Evolutionary conservation across 2,888 invertebrate species (phyloP).

Genomic region (Pachydiplax longipennis): DNA sequence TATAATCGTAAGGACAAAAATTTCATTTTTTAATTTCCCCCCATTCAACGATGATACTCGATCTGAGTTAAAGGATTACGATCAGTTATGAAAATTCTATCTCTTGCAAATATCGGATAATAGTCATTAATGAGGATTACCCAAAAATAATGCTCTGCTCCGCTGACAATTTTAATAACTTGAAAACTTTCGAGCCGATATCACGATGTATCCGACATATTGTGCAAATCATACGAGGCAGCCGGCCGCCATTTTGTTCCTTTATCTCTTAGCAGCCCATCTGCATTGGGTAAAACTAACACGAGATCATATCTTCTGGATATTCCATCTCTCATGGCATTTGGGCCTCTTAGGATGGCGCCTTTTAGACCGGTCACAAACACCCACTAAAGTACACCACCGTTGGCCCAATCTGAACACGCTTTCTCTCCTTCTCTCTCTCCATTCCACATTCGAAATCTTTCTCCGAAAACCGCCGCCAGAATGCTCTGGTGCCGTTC

Average conservation of each 20-base stretch:
- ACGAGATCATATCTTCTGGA: not conserved
- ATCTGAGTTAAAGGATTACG: too few species aligned
- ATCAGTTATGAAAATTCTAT: too few species aligned
- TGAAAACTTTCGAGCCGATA: too few species aligned
- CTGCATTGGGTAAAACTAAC: not conserved
- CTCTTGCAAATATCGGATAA: too few species aligned
- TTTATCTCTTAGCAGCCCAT: not conserved
- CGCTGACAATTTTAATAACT: too few species aligned
- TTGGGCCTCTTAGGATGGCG: not conserved
- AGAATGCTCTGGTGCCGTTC: constrained; percentile 20
- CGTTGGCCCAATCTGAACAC: not conserved
- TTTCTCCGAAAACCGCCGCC: constrained; percentile 22
- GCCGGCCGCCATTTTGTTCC: not conserved
- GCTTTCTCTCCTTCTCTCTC: not conserved
- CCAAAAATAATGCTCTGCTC: too few species aligned
- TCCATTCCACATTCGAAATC: not conserved
- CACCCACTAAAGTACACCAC: not conserved
- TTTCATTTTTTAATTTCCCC: too few species aligned
- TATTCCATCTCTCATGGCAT: not conserved
- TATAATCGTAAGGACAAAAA: too few species aligned
- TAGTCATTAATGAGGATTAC: too few species aligned
- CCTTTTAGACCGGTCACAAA: not conserved
- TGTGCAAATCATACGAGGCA: too few species aligned
- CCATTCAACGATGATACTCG: too few species aligned
- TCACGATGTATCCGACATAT: too few species aligned